Percentiles rank a stretch among this genome's conserved stretches.
These are phyloP conservation scores for Thecocarcelia acutangulata DNA, from an alignment of 2,888 invertebrate genomes.

Conservation along the genomic window DNA sequence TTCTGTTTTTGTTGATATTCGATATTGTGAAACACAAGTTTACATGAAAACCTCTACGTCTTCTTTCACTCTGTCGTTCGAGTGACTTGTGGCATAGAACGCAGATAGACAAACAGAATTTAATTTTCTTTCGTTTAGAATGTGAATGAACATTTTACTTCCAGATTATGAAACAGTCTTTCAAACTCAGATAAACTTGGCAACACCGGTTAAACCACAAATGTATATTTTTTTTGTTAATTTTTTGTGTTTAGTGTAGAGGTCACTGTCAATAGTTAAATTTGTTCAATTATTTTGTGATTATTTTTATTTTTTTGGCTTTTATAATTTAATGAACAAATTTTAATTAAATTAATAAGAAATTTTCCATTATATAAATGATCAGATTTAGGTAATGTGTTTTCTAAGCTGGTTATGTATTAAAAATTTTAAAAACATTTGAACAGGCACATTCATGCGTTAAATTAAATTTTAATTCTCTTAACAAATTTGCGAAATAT, in stretches of 20 bases:
- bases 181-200: too few relatives aligned
- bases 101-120: too few relatives aligned
- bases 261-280: constrained; percentile 41
- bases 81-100: too few relatives aligned
- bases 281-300: not conserved
- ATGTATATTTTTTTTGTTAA: not conserved
- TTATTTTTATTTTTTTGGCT: not conserved
- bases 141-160: too few relatives aligned
- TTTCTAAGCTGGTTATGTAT: constrained; percentile 16
- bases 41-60: too few relatives aligned
- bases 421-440: not conserved
- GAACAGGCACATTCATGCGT: too few relatives aligned
- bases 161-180: too few relatives aligned
- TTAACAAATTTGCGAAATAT: too few relatives aligned
- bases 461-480: not conserved
- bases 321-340: constrained; percentile 7
- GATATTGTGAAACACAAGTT: too few relatives aligned
- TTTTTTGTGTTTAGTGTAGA: constrained; percentile 37
- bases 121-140: too few relatives aligned
- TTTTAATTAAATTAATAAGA: constrained; percentile 21
- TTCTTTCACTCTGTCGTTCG: too few relatives aligned
- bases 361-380: not conserved
- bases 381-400: constrained; percentile 2
- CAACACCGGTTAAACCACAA: not conserved
- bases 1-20: too few relatives aligned